Evolutionary conservation across 1,140 invertebrate genomes (phyloP), one percentile per base, ranked within the genome.

Genomic region (Wasmannia auropunctata): DNA sequence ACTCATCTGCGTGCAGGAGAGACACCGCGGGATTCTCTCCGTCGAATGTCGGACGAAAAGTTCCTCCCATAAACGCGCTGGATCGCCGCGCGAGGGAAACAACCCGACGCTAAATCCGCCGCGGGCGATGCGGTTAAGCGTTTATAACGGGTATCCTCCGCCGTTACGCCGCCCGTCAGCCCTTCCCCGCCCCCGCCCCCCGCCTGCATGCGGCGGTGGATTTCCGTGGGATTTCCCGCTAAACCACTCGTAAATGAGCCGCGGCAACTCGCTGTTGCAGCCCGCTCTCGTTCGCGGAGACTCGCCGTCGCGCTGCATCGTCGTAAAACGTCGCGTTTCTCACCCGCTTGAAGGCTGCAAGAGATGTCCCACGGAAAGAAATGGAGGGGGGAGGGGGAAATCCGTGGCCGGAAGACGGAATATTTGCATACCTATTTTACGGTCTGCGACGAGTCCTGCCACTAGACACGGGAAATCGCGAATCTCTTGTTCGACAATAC

Each of bases 201-300:
- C n/a, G n/a, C n/a, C n/a, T 51, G 11, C 8, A 22, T 34, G 40
- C n/a, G 54, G 10, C 31, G 25, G 19, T 34, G 10, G 43, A 34
- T 51, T 85, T 83, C 31, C 60, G 7, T 16, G 46, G 31, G 62
- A 67, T 80, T 51, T 69, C 7, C 70, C 4, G 43, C 34, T 65
- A 54, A 77, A 63, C 25, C 60, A 72, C 70, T 85, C 81, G 72
- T 85, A 76, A 85, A 85, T 25, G 51, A 46, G 14, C 19, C 7
- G 28, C 19, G 28, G n/a, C n/a, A n/a, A 60, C 77, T 69, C 63
- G 22, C 22, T 34, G 19, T 54, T 43, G 22, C 43, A n/a, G n/a
- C n/a, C 40, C 34, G 22, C 7, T 75, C 10, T 54, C 25, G 37
- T 54, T 62, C 40, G 16, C 22, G 22, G n/a, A 31, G 69, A 16